Evolutionary conservation across 2,113 vertebrate genomes (phyloP), one percentile per base, ranked within the genome.

Genomic region (Bubo scandiacus): DNA sequence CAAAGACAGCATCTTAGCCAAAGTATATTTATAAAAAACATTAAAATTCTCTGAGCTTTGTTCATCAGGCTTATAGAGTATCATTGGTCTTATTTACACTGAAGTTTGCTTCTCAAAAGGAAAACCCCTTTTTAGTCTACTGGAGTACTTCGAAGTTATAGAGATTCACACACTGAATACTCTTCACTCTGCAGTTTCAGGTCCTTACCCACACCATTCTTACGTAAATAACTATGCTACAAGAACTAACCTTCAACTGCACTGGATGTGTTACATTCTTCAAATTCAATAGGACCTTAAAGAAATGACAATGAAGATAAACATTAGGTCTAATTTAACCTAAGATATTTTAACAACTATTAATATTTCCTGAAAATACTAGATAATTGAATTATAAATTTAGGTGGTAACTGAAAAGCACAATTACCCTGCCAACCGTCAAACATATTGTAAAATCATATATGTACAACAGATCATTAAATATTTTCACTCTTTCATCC

Each of bases 211-310:
- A 62, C 21, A 42, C 27, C 15, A 78, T 74, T 86, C 30, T 47
- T 5, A 4, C 0, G 3, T 36, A 79, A 66, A 29, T 51, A 84
- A 59, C 23, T 52, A 32, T n/a, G n/a, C 20, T 19, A 78, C 4
- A 47, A 38, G 5, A 94, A 96, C 97, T 97, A 87, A 99, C 99
- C 99, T 99, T 99, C 99, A 52, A 98, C 98, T 78, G 98, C 99
- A 91, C 98, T 98, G 51, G 99, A 98, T 92, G 98, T 95, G 82
- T 99, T 99, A 97, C 99, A 99, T 98, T 99, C 99, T 97, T 99
- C 99, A 98, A 99, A 99, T 96, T 99, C 99, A 97, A 99, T 98
- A 84, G 98, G 98, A 29, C 99, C 99, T 98, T 75, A 67, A 90
- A 88, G 42, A 87, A 93, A 94, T 29, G 2, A 89, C 22, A 92